Percentiles rank a stretch among this genome's conserved stretches.
phyloP scores from a whole-genome alignment of 2,888 invertebrate genomes.

The Notodonta dromedarius region DNA sequence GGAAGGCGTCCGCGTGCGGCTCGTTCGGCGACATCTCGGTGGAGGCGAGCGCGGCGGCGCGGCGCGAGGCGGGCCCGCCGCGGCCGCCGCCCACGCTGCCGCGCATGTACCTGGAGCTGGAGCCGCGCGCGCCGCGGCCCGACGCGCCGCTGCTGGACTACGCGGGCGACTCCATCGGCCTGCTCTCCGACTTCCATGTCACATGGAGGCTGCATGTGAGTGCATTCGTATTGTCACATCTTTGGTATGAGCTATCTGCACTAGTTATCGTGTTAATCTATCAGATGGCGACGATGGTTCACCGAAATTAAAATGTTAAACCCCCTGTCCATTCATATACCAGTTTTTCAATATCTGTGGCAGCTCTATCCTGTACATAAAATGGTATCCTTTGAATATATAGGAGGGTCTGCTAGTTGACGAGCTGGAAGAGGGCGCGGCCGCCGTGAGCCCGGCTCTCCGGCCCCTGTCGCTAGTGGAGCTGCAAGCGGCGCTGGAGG shows the following conservation, averaged over 20 bases:
- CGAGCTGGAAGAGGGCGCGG: constrained; percentile 48
- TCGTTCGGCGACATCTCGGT: constrained; percentile 42
- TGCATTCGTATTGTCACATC: background rate
- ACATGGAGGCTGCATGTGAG: constrained; percentile 61
- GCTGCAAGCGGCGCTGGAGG: constrained; percentile 66
- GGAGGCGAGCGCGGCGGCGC: constrained; percentile 28
- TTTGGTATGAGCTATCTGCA: too few species aligned
- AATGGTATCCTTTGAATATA: too few species aligned
- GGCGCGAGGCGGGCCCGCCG: constrained; percentile 38
- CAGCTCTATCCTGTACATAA: too few species aligned
- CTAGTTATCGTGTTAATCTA: too few species aligned
- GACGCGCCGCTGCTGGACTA: constrained; percentile 65
- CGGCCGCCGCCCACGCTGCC: constrained; percentile 74
- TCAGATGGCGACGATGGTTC: too few species aligned
- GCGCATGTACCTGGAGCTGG: constrained; percentile 70
- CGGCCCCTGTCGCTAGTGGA: constrained; percentile 59
- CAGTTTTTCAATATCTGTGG: too few species aligned
- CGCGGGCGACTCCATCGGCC: constrained; percentile 62
- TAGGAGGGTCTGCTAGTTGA: constrained; percentile 65
- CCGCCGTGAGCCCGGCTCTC: constrained; percentile 24
- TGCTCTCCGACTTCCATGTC: constrained; percentile 68
- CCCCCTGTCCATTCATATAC: too few species aligned
- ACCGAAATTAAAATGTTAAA: too few species aligned
- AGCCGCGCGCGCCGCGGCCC: constrained; percentile 60
- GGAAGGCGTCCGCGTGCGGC: constrained; percentile 15